phyloP scores from a whole-genome alignment of 2,113 vertebrate species.

The Caretta caretta region DNA sequence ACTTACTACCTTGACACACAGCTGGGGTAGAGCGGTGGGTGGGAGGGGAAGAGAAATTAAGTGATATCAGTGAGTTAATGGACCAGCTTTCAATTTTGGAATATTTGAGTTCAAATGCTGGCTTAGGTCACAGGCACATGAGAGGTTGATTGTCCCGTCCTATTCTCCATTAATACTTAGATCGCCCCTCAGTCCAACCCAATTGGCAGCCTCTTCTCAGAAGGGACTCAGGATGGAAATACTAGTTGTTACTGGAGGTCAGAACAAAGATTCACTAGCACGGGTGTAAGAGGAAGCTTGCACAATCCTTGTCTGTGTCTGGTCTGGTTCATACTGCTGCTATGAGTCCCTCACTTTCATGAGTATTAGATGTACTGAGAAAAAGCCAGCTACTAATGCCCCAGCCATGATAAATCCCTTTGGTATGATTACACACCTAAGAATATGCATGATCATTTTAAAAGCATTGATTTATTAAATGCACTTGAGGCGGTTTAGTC shows the following conservation, averaged over 20 bases:
- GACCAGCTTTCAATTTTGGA: neutral
- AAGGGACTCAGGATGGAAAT: conserved; percentile 30
- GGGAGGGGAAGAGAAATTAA: neutral
- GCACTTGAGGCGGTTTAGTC: neutral
- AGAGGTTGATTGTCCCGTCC: neutral
- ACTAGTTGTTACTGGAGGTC: neutral
- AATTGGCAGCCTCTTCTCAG: rapidly evolving
- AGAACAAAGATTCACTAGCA: neutral
- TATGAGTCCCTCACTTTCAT: neutral
- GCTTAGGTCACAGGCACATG: neutral
- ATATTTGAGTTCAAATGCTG: neutral
- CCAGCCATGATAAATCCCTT: neutral
- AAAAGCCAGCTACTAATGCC: neutral
- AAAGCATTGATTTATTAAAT: conserved; percentile 22
- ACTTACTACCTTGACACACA: neutral
- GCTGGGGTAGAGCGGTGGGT: neutral
- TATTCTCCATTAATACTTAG: rapidly evolving
- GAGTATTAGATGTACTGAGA: conserved; percentile 17
- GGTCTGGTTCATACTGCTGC: conserved; percentile 23
- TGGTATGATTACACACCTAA: neutral
- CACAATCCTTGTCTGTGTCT: conserved; percentile 18
- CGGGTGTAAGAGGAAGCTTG: conserved; percentile 29
- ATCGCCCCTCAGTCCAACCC: neutral
- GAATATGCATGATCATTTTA: conserved; percentile 33
- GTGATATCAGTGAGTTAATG: neutral